Percentiles rank a stretch among this genome's conserved stretches.
phyloP scores from a whole-genome alignment of 2,113 vertebrate species.

The Scomber colias region DNA sequence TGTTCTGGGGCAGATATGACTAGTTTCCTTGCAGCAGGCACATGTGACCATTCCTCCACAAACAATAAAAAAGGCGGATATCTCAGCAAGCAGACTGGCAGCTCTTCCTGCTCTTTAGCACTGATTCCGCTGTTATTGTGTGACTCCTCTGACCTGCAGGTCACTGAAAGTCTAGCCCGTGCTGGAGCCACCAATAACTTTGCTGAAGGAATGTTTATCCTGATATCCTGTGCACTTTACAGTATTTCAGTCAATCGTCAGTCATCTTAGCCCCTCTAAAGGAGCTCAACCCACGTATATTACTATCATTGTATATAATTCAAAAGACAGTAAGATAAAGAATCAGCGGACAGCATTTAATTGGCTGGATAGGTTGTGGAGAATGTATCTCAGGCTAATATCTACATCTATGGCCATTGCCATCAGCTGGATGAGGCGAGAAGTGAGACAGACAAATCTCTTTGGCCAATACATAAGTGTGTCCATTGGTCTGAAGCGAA shows the following conservation, averaged over 20 bases:
- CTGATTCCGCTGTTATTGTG: conserved; percentile 77
- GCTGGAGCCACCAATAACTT: conserved; percentile 38
- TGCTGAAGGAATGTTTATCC: conserved; percentile 24
- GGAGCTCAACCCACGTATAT: not conserved
- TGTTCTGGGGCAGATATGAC: conserved; percentile 79
- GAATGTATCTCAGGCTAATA: not conserved
- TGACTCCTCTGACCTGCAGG: conserved; percentile 61
- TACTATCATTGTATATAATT: not conserved
- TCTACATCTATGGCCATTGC: not conserved
- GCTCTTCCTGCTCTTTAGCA: conserved; percentile 81
- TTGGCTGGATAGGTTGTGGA: not conserved
- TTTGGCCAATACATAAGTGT: not conserved
- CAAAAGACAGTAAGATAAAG: not conserved
- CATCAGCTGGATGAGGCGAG: too few relatives aligned
- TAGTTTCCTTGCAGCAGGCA: conserved; percentile 76
- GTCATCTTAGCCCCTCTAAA: not conserved
- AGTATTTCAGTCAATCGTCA: not conserved
- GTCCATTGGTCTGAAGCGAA: not conserved
- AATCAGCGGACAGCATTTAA: not conserved
- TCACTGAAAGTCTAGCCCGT: conserved; percentile 44
- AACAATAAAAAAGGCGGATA: conserved; percentile 79
- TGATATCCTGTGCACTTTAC: conserved; percentile 20
- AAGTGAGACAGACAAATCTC: not conserved
- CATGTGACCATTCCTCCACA: conserved; percentile 74
- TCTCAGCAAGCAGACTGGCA: conserved; percentile 78